Conservation (phyloP, 2,113 vertebrate genomes). For the Motacilla tschutschensis region DNA sequence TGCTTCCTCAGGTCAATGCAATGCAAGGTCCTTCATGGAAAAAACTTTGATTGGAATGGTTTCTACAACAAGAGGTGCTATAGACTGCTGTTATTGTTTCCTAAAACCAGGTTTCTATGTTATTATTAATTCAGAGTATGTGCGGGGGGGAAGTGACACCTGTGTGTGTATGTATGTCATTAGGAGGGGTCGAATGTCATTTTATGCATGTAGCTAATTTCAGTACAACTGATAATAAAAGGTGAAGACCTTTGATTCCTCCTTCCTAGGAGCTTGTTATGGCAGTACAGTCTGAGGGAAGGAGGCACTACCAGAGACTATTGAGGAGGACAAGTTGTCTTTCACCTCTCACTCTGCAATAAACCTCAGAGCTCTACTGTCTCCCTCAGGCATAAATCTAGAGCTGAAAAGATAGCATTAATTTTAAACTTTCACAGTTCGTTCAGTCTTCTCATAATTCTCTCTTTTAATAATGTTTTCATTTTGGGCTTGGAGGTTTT, state of each 20-base stretch:
- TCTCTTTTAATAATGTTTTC: neutral
- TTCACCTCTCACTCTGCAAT: neutral
- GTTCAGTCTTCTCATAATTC: neutral
- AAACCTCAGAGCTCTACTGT: neutral
- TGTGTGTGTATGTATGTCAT: neutral
- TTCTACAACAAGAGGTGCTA: neutral
- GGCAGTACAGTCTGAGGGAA: neutral
- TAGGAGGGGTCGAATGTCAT: neutral
- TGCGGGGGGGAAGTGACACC: fast-evolving
- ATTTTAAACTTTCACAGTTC: neutral
- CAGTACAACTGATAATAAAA: neutral
- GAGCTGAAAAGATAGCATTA: neutral
- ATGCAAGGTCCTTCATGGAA: neutral
- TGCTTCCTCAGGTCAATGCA: neutral
- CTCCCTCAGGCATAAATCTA: neutral
- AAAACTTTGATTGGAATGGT: neutral
- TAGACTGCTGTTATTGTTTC: neutral
- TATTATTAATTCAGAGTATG: neutral
- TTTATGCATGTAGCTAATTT: neutral
- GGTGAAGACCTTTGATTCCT: neutral
- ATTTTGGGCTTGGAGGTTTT: neutral
- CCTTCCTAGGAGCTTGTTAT: neutral
- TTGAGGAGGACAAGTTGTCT: neutral
- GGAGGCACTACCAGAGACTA: neutral
- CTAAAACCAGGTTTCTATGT: neutral